Base-by-base conservation (phyloP, 2,888 invertebrate species). In the Drosophila vallismaia region DNA sequence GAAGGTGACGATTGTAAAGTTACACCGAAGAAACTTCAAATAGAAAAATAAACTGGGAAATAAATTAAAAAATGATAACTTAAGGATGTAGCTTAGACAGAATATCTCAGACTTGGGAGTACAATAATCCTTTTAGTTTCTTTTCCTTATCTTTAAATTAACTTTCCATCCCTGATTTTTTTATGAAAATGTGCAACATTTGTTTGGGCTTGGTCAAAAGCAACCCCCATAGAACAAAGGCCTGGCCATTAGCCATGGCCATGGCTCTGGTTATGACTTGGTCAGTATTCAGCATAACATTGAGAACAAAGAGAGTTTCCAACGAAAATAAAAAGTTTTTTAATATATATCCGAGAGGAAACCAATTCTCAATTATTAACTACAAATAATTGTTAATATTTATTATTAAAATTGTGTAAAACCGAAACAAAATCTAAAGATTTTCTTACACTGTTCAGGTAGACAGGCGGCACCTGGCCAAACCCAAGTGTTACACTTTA, bases 401-500 rank as follows among this genome's bases (percentile, higher is more conserved):
- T 19, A 19, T 36, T n/a, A 36, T 36, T 5, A 36, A 36, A 19
- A 42, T 19, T 19, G 8, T 42, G 9, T 1, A 12, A 42, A 42
- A 19, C 19, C 12, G 3, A 9, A 4, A 9, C 19, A 42, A 14
- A 2, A 2, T 8, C 57, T 48, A 4, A 26, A 0, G 10, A 12
- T 24, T 60, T 62, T 58, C 9, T 42, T 24, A 1, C 31, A 42
- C 48, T 62, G 40, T 1, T n/a, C 28, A 4, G 14, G 52, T 42
- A 36, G 46, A 46, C 52, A 46, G 62, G 52, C 52, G 36, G 62
- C 68, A 52, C 48, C 71, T 64, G 71, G 63, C 71, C 71, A 71
- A 64, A 74, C 82, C 81, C 81, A 81, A 71, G 82, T 81, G 81
- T 66, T 82, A 85, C 77, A 85, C 51, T 85, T 85, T 63, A 82